These are phyloP conservation scores for Pelecanoides urinatrix DNA, from an alignment of 2,113 vertebrate species.

Conservation along the genomic window DNA sequence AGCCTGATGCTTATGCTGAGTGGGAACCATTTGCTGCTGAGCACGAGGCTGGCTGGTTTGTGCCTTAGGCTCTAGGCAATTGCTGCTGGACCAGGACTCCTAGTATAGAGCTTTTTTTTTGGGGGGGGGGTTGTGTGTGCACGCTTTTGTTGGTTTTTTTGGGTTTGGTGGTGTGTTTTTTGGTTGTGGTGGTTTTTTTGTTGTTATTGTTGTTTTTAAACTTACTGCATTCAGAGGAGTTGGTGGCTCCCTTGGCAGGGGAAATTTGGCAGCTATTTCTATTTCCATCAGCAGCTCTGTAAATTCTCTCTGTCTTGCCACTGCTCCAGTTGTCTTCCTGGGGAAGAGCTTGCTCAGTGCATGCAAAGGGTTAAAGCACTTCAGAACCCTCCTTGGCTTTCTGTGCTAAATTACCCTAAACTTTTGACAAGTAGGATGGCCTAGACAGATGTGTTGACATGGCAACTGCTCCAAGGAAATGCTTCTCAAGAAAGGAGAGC, in stretches of 20 bases:
- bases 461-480: neutral
- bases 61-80: neutral
- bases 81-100: neutral
- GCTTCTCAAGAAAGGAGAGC: neutral
- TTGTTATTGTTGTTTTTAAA: neutral
- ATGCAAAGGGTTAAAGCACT: neutral
- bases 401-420: neutral
- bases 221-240: neutral
- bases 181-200: too few relatives aligned
- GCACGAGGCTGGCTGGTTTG: neutral
- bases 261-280: neutral
- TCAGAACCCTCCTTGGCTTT: neutral
- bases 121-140: accelerated
- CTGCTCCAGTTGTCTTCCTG: neutral
- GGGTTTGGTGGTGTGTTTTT: too few relatives aligned
- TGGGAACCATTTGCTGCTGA: neutral
- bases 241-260: neutral
- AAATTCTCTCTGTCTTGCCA: neutral
- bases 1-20: too few relatives aligned
- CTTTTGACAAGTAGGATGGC: neutral
- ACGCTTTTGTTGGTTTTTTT: neutral
- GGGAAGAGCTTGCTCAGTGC: neutral
- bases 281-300: neutral
- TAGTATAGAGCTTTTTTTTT: neutral
- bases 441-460: neutral